These are phyloP conservation scores for Bombyx mandarina DNA, from an alignment of 1,140 invertebrate species.

Conservation along the genomic window DNA sequence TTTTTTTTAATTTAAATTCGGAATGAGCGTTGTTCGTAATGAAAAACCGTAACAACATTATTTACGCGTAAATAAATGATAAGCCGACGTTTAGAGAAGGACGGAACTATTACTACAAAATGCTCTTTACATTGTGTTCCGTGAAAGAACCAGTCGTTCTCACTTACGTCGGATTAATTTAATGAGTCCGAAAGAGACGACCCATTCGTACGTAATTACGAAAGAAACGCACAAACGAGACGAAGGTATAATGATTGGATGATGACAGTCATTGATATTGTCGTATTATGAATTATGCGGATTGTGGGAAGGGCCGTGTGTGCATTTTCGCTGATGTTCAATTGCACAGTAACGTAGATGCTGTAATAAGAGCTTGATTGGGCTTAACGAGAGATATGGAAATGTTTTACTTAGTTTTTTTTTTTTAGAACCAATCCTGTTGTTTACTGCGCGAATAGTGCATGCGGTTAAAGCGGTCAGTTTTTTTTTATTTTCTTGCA, in stretches of 20 bases:
- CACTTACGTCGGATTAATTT: slow-evolving; percentile 33
- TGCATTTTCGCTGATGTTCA: slow-evolving; percentile 7
- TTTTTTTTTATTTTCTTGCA: no score
- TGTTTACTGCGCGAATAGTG: no score
- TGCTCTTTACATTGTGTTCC: slow-evolving; percentile 31
- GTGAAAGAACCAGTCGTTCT: slow-evolving; percentile 41
- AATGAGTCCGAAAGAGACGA: slow-evolving; percentile 62
- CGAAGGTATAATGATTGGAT: slow-evolving; percentile 50
- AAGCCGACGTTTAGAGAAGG: slow-evolving; percentile 21
- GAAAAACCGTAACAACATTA: no score
- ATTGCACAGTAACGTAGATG: slow-evolving; percentile 1
- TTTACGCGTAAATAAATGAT: no score
- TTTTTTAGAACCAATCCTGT: no score
- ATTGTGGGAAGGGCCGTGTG: slow-evolving; percentile 31
- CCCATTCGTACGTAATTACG: slow-evolving; percentile 52
- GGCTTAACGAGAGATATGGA: background rate
- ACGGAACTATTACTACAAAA: slow-evolving; percentile 24
- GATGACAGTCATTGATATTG: slow-evolving; percentile 64
- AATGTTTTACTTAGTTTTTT: no score
- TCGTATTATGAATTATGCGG: slow-evolving; percentile 37
- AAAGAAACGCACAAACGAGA: slow-evolving; percentile 56
- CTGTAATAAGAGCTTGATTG: slow-evolving; percentile 41
- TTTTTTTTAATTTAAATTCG: slow-evolving; percentile 19
- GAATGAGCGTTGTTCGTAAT: no score
- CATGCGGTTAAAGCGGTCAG: no score